phyloP scores from a whole-genome alignment of 2,113 vertebrate species.

The Corynorhinus townsendii region DNA sequence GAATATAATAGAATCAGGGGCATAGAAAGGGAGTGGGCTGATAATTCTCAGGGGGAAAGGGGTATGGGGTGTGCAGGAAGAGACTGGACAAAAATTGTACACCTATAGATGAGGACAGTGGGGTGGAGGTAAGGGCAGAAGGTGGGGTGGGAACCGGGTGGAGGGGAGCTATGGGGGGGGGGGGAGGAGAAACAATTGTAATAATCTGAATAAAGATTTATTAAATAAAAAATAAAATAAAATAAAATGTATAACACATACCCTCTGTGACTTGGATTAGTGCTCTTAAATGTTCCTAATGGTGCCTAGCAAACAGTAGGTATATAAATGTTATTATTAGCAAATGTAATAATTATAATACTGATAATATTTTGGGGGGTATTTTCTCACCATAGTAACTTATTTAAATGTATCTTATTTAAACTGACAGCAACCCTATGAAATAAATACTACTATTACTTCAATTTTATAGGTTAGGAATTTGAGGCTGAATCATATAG shows the following conservation, averaged over 20 bases:
- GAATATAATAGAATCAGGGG: too few relatives aligned
- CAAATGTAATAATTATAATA: neutral
- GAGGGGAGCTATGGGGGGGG: too few relatives aligned
- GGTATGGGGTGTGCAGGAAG: too few relatives aligned
- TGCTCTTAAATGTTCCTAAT: neutral
- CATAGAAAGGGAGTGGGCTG: too few relatives aligned
- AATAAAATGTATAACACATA: neutral
- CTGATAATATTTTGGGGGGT: neutral
- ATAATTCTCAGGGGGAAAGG: too few relatives aligned
- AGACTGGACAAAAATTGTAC: too few relatives aligned
- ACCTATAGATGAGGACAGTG: too few relatives aligned
- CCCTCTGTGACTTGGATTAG: neutral
- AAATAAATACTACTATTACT: neutral
- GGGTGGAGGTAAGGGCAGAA: too few relatives aligned
- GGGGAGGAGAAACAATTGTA: too few relatives aligned
- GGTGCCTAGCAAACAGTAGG: neutral
- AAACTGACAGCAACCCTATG: neutral
- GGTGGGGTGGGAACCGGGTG: too few relatives aligned
- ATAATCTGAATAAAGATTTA: too few relatives aligned
- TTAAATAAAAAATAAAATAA: too few relatives aligned
- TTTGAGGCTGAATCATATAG: neutral
- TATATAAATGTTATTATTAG: neutral
- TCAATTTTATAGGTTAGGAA: neutral
- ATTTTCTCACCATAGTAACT: neutral
- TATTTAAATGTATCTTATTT: conserved; percentile 14